Conservation (phyloP, 2,113 vertebrate genomes). For the Gavia stellata region DNA sequence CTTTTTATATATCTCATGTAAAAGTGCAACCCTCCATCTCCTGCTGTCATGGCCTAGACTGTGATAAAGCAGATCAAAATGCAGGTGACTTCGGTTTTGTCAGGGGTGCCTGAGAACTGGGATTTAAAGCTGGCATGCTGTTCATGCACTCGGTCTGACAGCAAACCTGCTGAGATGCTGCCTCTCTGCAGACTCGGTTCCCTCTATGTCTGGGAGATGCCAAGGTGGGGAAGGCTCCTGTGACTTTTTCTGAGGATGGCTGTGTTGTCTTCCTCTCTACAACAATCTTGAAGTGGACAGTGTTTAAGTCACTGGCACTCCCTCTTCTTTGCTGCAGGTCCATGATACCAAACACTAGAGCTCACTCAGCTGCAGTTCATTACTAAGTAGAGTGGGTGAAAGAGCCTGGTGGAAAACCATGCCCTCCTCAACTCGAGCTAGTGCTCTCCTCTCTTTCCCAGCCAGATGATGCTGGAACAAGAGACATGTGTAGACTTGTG, state of each 20-base stretch:
- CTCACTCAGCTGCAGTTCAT: not conserved
- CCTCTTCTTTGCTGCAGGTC: not conserved
- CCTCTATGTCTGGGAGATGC: not conserved
- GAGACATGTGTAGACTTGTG: accelerated
- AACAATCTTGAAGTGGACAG: not conserved
- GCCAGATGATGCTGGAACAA: not conserved
- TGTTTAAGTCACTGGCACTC: not conserved
- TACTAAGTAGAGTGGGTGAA: not conserved
- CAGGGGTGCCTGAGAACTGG: not conserved
- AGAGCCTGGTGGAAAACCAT: not conserved
- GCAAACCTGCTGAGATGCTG: not conserved
- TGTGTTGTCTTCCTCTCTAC: not conserved
- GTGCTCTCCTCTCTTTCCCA: not conserved
- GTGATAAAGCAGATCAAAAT: not conserved
- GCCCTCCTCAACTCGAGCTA: not conserved
- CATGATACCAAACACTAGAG: not conserved
- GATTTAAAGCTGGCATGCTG: not conserved
- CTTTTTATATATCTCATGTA: not conserved
- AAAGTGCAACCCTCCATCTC: not conserved
- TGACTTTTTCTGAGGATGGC: not conserved
- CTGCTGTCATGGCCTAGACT: not conserved
- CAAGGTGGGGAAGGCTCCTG: not conserved
- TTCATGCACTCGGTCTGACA: not conserved
- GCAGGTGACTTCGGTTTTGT: not conserved
- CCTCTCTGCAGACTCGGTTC: not conserved